These are phyloP conservation scores for Cranoglanis bouderius DNA, from an alignment of 2,113 vertebrate species.

Conservation along the genomic window DNA sequence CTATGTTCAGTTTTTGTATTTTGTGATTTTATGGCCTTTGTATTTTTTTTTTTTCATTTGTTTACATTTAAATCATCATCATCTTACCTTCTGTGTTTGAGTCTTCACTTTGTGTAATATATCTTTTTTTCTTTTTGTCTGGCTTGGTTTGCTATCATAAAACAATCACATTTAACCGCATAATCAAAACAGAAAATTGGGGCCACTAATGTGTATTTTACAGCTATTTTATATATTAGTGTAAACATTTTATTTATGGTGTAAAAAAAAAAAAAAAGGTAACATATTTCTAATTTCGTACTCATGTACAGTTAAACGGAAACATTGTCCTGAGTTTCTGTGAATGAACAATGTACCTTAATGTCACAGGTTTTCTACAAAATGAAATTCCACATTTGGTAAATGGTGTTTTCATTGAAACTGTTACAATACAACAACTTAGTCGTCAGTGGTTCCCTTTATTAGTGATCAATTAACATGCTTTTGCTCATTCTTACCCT, in stretches of 20 bases:
- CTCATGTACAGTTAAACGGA: background rate
- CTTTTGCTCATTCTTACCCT: background rate
- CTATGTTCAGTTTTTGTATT: background rate
- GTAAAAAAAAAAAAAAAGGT: background rate
- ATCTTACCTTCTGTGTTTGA: background rate
- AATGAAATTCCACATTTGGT: background rate
- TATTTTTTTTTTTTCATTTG: background rate
- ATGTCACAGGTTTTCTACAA: background rate
- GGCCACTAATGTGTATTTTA: background rate
- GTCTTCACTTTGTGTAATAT: background rate
- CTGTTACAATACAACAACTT: background rate
- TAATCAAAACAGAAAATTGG: background rate
- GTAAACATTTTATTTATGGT: background rate
- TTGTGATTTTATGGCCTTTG: background rate
- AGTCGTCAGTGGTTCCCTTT: background rate
- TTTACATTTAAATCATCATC: background rate
- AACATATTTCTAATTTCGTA: background rate
- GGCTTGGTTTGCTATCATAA: background rate
- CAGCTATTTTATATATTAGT: background rate
- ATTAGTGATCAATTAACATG: background rate
- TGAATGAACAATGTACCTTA: background rate
- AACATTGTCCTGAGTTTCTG: background rate
- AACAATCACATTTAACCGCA: background rate
- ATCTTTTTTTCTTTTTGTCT: background rate
- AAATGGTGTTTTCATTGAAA: background rate